Evolutionary conservation across 2,797 vertebrate genomes (phyloP).

Genomic region (Gymnoscopelus microlampas): DNA sequence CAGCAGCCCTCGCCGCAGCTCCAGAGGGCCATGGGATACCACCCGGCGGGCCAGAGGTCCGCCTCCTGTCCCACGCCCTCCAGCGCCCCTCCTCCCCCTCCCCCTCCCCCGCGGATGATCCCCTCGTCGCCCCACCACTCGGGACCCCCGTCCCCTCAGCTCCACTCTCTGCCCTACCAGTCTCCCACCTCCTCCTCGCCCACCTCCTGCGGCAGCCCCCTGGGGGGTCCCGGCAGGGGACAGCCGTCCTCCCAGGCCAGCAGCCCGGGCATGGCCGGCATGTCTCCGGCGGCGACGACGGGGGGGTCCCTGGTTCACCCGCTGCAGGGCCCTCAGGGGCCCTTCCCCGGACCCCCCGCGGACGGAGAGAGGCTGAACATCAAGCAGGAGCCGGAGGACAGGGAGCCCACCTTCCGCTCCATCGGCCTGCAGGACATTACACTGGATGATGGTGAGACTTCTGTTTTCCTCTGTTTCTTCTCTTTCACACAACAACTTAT

Average conservation of each 20-base stretch:
- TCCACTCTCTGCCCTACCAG: constrained; percentile 91
- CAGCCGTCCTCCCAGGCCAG: constrained; percentile 76
- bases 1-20: constrained; percentile 87
- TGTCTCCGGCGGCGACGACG: constrained; percentile 78
- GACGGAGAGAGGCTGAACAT: constrained; percentile 87
- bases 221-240: constrained; percentile 82
- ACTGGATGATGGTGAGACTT: constrained; percentile 95
- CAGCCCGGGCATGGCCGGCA: constrained; percentile 71
- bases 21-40: constrained; percentile 86
- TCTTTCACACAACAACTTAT: background rate
- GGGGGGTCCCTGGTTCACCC: constrained; percentile 85
- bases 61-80: constrained; percentile 88
- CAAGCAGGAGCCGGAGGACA: constrained; percentile 95
- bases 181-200: constrained; percentile 90
- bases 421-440: constrained; percentile 99
- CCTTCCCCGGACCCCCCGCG: constrained; percentile 86
- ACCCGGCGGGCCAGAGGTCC: constrained; percentile 86
- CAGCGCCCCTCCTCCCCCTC: constrained; percentile 67
- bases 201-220: constrained; percentile 78
- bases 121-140: constrained; percentile 90
- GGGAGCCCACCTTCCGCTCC: constrained; percentile 91
- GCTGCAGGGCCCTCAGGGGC: constrained; percentile 82
- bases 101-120: constrained; percentile 84
- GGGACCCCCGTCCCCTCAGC: constrained; percentile 92
- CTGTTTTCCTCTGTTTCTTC: background rate